Percentiles rank a stretch among this genome's conserved stretches.
Evolutionary conservation across 1,140 invertebrate species (phyloP).

Genomic region (Eufriesea mexicana): DNA sequence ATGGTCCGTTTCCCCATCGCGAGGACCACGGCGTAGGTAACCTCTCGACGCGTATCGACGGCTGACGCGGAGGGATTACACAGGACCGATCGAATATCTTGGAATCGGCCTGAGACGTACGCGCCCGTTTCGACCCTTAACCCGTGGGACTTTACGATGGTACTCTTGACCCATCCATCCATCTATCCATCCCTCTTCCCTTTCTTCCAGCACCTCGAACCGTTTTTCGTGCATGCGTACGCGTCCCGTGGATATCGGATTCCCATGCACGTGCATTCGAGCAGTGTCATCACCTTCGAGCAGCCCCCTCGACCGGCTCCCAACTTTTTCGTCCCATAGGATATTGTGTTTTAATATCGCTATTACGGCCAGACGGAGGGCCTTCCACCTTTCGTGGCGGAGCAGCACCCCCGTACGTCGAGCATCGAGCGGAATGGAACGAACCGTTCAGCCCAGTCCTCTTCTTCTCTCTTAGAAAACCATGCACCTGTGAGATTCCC

Average conservation of each 20-base stretch:
- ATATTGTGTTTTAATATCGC: conserved; percentile 81
- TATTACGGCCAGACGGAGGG: conserved; percentile 62
- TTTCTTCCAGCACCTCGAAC: neutral
- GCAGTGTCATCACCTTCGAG: conserved; percentile 79
- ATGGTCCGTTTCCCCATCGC: neutral
- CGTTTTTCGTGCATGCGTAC: conserved; percentile 14
- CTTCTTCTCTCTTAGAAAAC: conserved; percentile 72
- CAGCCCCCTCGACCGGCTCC: conserved; percentile 58
- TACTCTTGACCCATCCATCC: conserved; percentile 76
- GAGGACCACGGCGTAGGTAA: conserved; percentile 24
- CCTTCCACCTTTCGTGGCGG: neutral
- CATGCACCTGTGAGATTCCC: conserved; percentile 81
- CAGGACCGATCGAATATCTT: conserved; percentile 60
- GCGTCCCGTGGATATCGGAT: conserved; percentile 72
- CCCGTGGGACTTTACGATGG: conserved; percentile 71
- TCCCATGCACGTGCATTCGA: conserved; percentile 81
- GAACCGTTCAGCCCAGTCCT: conserved; percentile 44
- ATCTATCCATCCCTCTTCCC: conserved; percentile 51
- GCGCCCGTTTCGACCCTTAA: conserved; percentile 61
- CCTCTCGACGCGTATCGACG: conserved; percentile 63
- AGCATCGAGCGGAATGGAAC: conserved; percentile 35
- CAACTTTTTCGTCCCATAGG: conserved; percentile 66
- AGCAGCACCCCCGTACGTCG: conserved; percentile 43
- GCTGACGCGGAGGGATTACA: conserved; percentile 60
- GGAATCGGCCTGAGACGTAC: too few species aligned